Conservation (phyloP, 2,797 vertebrate species). For the Lophotriccus pileatus region DNA sequence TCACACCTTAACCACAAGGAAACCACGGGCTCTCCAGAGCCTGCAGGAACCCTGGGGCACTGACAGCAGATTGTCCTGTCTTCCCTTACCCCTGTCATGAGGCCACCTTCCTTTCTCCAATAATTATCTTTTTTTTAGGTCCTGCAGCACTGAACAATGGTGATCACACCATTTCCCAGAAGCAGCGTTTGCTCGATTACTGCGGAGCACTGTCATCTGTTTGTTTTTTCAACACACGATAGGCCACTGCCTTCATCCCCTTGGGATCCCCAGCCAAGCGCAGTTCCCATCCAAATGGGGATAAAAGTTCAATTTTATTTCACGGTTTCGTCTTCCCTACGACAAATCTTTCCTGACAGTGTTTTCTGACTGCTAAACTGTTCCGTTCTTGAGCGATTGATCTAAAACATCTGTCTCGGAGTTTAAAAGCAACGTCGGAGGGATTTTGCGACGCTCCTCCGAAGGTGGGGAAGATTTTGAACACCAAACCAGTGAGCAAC, state of each 20-base stretch:
- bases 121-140: background rate
- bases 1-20: conserved; percentile 30
- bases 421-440: conserved; percentile 40
- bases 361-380: conserved; percentile 67
- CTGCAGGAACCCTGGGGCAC: background rate
- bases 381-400: conserved; percentile 64
- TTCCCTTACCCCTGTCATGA: background rate
- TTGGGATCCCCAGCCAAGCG: conserved; percentile 24
- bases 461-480: conserved; percentile 39
- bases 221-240: conserved; percentile 38
- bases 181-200: conserved; percentile 25
- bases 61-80: background rate
- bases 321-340: conserved; percentile 45
- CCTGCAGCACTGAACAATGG: background rate
- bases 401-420: conserved; percentile 65
- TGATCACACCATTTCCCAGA: conserved; percentile 30
- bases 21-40: background rate
- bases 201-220: conserved; percentile 42
- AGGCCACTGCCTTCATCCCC: conserved; percentile 32
- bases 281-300: conserved; percentile 58
- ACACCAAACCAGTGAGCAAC: background rate
- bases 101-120: background rate
- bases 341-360: conserved; percentile 69
- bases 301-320: conserved; percentile 71
- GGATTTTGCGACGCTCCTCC: background rate